These are phyloP conservation scores for Silvanus unidentatus DNA, from an alignment of 2,888 invertebrate species.

Conservation along the genomic window DNA sequence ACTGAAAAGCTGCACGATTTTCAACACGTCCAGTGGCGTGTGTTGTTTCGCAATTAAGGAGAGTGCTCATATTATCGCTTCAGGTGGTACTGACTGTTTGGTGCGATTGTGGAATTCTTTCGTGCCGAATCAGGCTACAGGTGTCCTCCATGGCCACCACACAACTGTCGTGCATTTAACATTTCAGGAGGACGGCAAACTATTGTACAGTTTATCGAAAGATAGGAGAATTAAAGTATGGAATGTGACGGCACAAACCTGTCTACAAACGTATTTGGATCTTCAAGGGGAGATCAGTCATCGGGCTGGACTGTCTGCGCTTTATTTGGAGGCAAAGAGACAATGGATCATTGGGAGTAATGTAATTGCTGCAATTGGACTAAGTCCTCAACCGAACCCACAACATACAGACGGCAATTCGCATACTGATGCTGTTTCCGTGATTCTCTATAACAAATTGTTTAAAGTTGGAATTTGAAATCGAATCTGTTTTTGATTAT, in stretches of 20 bases:
- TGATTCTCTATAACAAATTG: constrained; percentile 68
- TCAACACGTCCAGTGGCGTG: constrained; percentile 56
- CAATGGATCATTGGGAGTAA: constrained; percentile 62
- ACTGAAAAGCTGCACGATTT: constrained; percentile 36
- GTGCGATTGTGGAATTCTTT: constrained; percentile 74
- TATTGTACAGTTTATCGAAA: constrained; percentile 66
- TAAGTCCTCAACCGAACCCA: constrained; percentile 61
- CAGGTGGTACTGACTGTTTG: constrained; percentile 70
- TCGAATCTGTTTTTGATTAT: background rate
- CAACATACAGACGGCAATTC: constrained; percentile 64
- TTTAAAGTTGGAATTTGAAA: constrained; percentile 46
- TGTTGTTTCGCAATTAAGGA: constrained; percentile 59
- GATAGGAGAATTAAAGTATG: constrained; percentile 72
- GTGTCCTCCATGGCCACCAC: constrained; percentile 63
- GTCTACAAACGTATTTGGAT: constrained; percentile 66
- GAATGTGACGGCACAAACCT: constrained; percentile 61
- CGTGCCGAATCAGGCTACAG: constrained; percentile 60
- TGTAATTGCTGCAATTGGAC: constrained; percentile 58
- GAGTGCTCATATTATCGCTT: constrained; percentile 52
- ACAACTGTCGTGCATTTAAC: constrained; percentile 61
- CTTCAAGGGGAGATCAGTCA: constrained; percentile 58
- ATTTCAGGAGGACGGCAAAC: constrained; percentile 59
- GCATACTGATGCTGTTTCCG: constrained; percentile 59
- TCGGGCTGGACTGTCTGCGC: constrained; percentile 45
- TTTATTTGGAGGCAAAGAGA: constrained; percentile 61